Evolutionary conservation across 2,113 vertebrate genomes (phyloP).

Genomic region (Ailurus styani): DNA sequence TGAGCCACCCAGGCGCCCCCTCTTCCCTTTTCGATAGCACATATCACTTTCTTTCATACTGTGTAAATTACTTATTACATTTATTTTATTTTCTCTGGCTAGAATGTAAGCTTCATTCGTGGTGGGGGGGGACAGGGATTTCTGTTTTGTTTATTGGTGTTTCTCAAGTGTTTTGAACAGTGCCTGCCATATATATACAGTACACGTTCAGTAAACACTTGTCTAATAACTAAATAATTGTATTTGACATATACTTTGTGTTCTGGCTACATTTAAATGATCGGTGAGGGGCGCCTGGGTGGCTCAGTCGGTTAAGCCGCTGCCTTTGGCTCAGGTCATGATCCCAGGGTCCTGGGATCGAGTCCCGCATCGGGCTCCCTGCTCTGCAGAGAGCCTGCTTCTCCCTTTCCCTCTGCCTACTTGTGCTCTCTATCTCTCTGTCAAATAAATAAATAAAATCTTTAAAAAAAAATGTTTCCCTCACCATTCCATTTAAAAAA

Average conservation of each 20-base stretch:
- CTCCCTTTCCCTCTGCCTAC: too few species aligned
- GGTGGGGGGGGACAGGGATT: background rate
- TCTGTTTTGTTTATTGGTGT: conserved; percentile 10
- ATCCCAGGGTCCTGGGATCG: too few species aligned
- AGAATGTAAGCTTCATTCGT: background rate
- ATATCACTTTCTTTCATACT: background rate
- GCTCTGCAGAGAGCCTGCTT: too few species aligned
- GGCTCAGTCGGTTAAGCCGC: too few species aligned
- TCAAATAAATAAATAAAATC: too few species aligned
- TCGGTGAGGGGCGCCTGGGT: too few species aligned
- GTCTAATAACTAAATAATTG: background rate
- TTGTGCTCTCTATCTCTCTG: too few species aligned
- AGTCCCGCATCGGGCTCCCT: too few species aligned
- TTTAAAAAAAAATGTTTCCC: too few species aligned
- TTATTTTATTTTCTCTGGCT: conserved; percentile 13
- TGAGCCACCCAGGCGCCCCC: too few species aligned
- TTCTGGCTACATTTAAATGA: conserved; percentile 23
- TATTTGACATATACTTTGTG: background rate
- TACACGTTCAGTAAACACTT: background rate
- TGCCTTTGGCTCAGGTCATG: too few species aligned
- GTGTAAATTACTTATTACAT: background rate
- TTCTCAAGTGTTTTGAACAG: background rate
- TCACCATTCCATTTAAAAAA: too few species aligned
- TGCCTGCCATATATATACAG: background rate
- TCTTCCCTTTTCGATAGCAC: background rate